Base-by-base conservation (phyloP, 2,888 invertebrate species). In the Lamellibrachia columna region DNA sequence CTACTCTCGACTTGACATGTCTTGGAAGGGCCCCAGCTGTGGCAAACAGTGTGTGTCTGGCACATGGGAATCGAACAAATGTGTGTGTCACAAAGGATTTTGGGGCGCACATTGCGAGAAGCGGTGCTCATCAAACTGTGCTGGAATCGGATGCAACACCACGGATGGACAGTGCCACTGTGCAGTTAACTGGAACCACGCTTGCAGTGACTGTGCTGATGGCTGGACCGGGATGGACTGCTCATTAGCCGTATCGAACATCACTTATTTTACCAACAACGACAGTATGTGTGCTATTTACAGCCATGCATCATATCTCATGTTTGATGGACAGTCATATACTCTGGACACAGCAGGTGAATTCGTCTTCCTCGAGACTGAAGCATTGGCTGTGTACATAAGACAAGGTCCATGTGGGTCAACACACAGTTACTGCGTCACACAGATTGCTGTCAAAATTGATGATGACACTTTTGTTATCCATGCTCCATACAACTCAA, bases 191-290 rank as follows among this genome's bases (percentile, higher is more conserved):
- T 94, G 94, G 91, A 92, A 92, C 15, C 75, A 75, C 22, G 92
- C 92, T 53, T 95, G 95, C 93, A 90, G 92, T 2, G 90, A 55
- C 15, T 95, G 95, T 93, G 90, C 93, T 15, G 55, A 90, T 55
- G 95, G 95, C 1, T 95, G 95, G 95, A 91, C 93, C 91, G 95
- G 95, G 53, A 52, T 60, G 1, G 95, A 95, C 91, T 95, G 95
- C 93, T 93, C 94, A 7, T 93, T 94, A n/a, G 94, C 94, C 0
- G 60, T 93, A 60, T 93, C 93, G 7, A 52, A 91, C 28, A 52
- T 92, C 8, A 91, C 93, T 1, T 53, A 52, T 40, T 91, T 92
- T 11, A 90, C 58, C 28, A 92, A 92, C 22, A 90, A 75, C 4
- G 22, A 91, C 8, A 92, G 92, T 52, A 91, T 94, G 6, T 94